These are phyloP conservation scores for Drosophila colorata DNA, from an alignment of 2,888 invertebrate species.

Conservation along the genomic window DNA sequence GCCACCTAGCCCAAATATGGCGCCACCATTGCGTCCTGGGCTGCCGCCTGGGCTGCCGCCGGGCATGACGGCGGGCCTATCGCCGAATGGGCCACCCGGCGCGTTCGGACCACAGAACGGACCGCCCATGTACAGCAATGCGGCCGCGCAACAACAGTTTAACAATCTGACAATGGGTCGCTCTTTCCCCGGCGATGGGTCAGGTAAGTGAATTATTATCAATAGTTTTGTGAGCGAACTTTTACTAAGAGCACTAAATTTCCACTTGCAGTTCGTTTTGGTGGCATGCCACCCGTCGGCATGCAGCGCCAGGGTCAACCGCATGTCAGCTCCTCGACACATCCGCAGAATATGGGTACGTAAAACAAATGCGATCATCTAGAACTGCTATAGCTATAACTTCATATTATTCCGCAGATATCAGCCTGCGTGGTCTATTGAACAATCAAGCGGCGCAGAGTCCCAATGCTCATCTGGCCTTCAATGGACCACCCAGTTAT, in stretches of 20 bases:
- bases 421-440: constrained; percentile 85
- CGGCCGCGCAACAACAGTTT: constrained; percentile 82
- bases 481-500: constrained; percentile 84
- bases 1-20: constrained; percentile 85
- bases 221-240: neutral
- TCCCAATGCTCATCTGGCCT: constrained; percentile 84
- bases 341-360: constrained; percentile 88
- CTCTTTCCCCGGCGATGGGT: constrained; percentile 82
- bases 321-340: constrained; percentile 89
- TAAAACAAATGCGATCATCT: constrained; percentile 1
- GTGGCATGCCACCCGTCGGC: constrained; percentile 83
- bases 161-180: constrained; percentile 84
- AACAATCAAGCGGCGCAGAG: constrained; percentile 85
- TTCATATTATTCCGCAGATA: constrained; percentile 73
- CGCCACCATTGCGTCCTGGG: constrained; percentile 83
- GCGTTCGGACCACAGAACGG: constrained; percentile 83
- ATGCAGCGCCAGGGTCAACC: constrained; percentile 86
- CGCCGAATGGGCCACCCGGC: constrained; percentile 82
- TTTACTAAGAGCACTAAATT: constrained; percentile 18
- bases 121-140: constrained; percentile 84
- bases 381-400: neutral
- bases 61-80: constrained; percentile 83
- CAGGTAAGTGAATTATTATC: constrained; percentile 77
- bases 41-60: constrained; percentile 84
- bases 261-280: constrained; percentile 82